Conservation (phyloP, 2,888 invertebrate genomes). For the Adelognathus sp. region DNA sequence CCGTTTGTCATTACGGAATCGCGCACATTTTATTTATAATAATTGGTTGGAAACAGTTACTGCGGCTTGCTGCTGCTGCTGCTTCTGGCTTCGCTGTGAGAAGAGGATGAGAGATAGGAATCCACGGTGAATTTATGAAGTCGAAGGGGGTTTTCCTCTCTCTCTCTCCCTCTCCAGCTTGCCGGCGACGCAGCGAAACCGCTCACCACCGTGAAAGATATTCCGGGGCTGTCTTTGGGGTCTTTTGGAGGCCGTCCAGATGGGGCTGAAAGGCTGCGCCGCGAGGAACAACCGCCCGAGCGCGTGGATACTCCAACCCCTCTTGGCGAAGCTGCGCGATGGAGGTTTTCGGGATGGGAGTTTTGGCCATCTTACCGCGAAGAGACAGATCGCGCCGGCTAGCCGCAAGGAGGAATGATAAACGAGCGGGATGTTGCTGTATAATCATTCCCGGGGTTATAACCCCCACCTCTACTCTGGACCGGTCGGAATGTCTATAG, state of each 20-base stretch:
- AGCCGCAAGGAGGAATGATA: constrained; percentile 73
- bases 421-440: constrained; percentile 77
- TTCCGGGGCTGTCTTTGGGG: constrained; percentile 71
- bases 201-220: constrained; percentile 62
- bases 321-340: constrained; percentile 49
- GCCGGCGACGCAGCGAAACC: constrained; percentile 11
- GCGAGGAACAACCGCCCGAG: constrained; percentile 25
- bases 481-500: constrained; percentile 59
- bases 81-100: constrained; percentile 65
- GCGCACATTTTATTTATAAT: constrained; percentile 79
- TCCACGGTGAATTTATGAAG: constrained; percentile 76
- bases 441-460: constrained; percentile 73
- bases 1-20: constrained; percentile 77
- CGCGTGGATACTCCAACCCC: too few relatives aligned
- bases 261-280: constrained; percentile 62
- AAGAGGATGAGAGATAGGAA: constrained; percentile 3
- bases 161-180: too few relatives aligned
- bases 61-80: too few relatives aligned
- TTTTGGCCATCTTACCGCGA: constrained; percentile 77
- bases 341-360: too few relatives aligned
- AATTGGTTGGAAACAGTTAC: constrained; percentile 79
- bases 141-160: too few relatives aligned
- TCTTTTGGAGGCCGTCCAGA: constrained; percentile 79
- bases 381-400: constrained; percentile 76
- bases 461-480: background rate